Conservation (phyloP, 2,113 vertebrate genomes). For the Pionites leucogaster region DNA sequence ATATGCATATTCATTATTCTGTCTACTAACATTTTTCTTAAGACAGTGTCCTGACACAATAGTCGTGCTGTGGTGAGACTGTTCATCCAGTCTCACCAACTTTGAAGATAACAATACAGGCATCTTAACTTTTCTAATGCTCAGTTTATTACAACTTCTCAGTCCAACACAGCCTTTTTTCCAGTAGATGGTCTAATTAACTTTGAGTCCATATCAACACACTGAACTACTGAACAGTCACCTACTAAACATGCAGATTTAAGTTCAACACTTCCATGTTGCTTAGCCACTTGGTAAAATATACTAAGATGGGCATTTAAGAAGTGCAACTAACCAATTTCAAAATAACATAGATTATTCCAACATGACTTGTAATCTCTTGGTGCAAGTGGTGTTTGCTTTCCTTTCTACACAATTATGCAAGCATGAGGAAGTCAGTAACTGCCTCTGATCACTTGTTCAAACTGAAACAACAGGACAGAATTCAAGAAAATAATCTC, state of each 20-base stretch:
- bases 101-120: neutral
- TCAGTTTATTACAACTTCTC: neutral
- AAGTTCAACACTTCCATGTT: neutral
- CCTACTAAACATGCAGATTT: neutral
- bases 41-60: neutral
- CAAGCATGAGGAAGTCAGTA: constrained; percentile 58
- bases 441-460: constrained; percentile 32
- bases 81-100: neutral
- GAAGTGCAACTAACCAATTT: constrained; percentile 10
- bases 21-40: neutral
- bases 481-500: neutral
- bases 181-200: neutral
- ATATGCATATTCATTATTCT: neutral
- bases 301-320: neutral
- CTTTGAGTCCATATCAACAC: neutral
- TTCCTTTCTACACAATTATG: constrained; percentile 49
- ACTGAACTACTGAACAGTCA: neutral
- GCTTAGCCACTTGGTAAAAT: neutral
- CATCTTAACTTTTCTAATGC: neutral
- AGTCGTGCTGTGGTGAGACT: neutral
- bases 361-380: constrained; percentile 2
- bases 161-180: neutral
- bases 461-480: neutral
- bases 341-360: constrained; percentile 20
- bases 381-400: constrained; percentile 26